Percentiles rank a stretch among this genome's conserved stretches.
phyloP scores from a whole-genome alignment of 2,113 vertebrate genomes.

The Tamias sibiricus region DNA sequence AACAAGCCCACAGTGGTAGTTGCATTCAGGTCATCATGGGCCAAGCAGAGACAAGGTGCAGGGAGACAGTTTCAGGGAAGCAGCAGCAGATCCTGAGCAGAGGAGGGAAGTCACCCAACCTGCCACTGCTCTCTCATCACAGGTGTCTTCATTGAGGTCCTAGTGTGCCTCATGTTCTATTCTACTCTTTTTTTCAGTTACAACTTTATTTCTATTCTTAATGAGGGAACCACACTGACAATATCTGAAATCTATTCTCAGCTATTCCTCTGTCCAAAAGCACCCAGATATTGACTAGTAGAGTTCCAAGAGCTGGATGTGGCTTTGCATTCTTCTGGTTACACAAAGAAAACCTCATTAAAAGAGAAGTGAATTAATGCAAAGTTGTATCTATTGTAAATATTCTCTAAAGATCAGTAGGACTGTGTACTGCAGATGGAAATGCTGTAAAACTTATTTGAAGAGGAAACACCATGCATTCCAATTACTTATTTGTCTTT shows the following conservation, averaged over 20 bases:
- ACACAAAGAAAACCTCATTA: background rate
- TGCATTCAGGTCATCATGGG: background rate
- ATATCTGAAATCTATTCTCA: slow-evolving; percentile 39
- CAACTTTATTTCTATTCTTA: background rate
- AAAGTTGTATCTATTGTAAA: background rate
- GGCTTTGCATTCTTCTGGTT: background rate
- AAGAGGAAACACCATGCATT: background rate
- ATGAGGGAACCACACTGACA: background rate
- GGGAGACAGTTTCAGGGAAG: background rate
- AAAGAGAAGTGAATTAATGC: background rate
- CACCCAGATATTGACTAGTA: background rate
- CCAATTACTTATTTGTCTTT: slow-evolving; percentile 13
- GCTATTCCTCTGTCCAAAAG: background rate
- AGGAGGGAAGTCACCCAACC: background rate
- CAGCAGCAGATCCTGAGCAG: background rate
- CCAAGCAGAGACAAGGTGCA: background rate
- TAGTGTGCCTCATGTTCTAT: background rate
- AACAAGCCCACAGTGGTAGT: background rate
- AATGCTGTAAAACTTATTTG: background rate
- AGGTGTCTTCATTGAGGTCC: background rate
- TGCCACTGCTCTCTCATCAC: background rate
- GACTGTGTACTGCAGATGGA: background rate
- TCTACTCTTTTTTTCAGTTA: background rate
- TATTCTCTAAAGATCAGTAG: background rate
- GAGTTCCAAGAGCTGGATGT: background rate